Conservation (phyloP, 2,888 invertebrate species). For the Acanthacorydalis orientalis region DNA sequence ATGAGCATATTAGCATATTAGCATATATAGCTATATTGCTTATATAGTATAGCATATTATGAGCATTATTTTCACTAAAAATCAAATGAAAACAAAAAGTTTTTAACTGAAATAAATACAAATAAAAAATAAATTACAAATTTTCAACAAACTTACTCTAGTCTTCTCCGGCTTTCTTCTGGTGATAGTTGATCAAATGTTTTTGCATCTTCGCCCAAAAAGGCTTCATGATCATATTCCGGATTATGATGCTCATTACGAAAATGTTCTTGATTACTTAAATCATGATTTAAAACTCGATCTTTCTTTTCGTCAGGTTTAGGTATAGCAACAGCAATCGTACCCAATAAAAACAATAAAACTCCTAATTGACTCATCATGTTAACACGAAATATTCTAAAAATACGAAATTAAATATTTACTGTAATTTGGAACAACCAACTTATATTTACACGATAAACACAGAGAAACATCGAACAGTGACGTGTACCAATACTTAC, state of each 20-base stretch:
- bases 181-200: constrained; percentile 87
- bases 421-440: too few species aligned
- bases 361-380: constrained; percentile 1
- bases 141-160: constrained; percentile 39
- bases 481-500: too few species aligned
- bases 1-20: too few species aligned
- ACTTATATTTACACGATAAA: too few species aligned
- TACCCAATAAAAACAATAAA: constrained; percentile 13
- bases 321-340: constrained; percentile 39
- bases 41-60: background rate
- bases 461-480: too few species aligned
- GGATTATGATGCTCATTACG: constrained; percentile 66
- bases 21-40: background rate
- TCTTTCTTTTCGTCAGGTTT: constrained; percentile 52
- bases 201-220: constrained; percentile 88
- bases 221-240: constrained; percentile 94
- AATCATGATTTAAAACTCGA: constrained; percentile 45
- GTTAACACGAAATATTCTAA: background rate
- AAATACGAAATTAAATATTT: too few species aligned
- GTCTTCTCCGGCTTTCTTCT: constrained; percentile 81
- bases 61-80: too few species aligned
- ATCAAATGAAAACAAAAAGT: background rate
- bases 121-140: background rate
- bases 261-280: constrained; percentile 67
- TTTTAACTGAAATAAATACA: background rate